Conservation (phyloP, 1,140 invertebrate genomes). For the Heliconius melpomene region DNA sequence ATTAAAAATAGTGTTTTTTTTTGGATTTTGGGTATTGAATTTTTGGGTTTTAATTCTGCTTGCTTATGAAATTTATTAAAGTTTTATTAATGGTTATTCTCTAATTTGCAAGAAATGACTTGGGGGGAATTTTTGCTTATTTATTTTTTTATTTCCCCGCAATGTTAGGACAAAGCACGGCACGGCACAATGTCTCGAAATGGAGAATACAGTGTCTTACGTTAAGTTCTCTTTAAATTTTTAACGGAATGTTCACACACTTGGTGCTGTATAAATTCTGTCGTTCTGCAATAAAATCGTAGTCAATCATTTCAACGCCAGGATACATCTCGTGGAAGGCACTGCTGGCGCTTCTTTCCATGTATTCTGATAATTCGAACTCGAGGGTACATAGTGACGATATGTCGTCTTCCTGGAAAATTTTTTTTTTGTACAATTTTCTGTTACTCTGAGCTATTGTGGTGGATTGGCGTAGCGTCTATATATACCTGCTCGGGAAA, state of each 20-base stretch:
- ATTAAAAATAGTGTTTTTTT: neutral
- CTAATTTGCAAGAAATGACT: too few species aligned
- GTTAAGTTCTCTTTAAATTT: too few species aligned
- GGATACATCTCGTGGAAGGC: slow-evolving; percentile 54
- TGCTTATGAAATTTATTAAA: too few species aligned
- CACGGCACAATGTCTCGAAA: too few species aligned
- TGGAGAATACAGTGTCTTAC: too few species aligned
- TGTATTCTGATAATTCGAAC: slow-evolving; percentile 49
- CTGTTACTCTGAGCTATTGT: too few species aligned
- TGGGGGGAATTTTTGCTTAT: too few species aligned
- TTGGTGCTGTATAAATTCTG: slow-evolving; percentile 55
- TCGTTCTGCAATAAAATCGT: slow-evolving; percentile 57
- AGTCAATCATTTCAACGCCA: slow-evolving; percentile 54
- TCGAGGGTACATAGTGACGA: slow-evolving; percentile 45
- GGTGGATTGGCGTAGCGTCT: too few species aligned
- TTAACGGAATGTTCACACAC: slow-evolving; percentile 35
- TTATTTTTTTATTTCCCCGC: too few species aligned
- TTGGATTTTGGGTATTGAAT: neutral
- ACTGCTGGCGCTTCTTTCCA: slow-evolving; percentile 44
- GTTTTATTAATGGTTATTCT: too few species aligned
- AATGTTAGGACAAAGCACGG: too few species aligned
- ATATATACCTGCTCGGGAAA: neutral
- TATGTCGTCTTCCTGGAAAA: slow-evolving; percentile 46
- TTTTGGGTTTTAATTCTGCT: too few species aligned
- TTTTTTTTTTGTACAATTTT: neutral